Percentiles rank a stretch among this genome's conserved stretches.
Evolutionary conservation across 2,113 vertebrate genomes (phyloP).

Genomic region (Hemicordylus capensis): DNA sequence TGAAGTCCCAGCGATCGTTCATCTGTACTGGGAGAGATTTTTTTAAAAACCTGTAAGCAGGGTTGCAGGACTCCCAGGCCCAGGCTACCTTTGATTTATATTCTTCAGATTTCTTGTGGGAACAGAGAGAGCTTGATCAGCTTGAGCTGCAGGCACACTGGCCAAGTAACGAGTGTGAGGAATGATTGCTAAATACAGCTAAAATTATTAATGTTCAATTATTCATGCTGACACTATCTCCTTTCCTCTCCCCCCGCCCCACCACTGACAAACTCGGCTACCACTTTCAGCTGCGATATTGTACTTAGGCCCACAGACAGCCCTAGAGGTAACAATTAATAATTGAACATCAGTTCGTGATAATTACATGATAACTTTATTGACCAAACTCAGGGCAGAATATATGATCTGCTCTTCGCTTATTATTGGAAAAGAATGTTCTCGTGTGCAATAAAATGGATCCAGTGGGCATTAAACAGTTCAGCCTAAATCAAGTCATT

Average conservation of each 20-base stretch:
- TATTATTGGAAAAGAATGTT: conserved; percentile 31
- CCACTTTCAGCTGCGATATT: conserved; percentile 60
- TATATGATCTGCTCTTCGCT: conserved; percentile 13
- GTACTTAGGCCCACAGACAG: conserved; percentile 66
- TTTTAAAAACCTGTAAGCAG: not conserved
- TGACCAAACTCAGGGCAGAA: conserved; percentile 59
- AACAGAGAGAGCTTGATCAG: conserved; percentile 22
- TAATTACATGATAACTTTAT: conserved; percentile 84
- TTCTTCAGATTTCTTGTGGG: conserved; percentile 21
- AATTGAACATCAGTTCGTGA: conserved; percentile 75
- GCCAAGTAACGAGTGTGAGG: conserved; percentile 59
- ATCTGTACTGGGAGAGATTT: not conserved
- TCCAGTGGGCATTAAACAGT: conserved; percentile 13
- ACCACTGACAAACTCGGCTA: conserved; percentile 65
- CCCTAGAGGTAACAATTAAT: conserved; percentile 78
- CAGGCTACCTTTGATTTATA: not conserved
- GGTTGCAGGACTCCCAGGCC: not conserved
- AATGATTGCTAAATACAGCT: conserved; percentile 69
- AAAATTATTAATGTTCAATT: conserved; percentile 78
- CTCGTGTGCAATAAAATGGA: not conserved
- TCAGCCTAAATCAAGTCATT: not conserved
- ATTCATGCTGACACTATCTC: conserved; percentile 74
- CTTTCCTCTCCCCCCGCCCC: conserved; percentile 22
- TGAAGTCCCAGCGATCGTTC: not conserved
- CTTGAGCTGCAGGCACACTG: conserved; percentile 62